Percentiles rank a stretch among this genome's conserved stretches.
Conservation (phyloP, 2,888 invertebrate genomes). For the Conops quadrifasciatus region DNA sequence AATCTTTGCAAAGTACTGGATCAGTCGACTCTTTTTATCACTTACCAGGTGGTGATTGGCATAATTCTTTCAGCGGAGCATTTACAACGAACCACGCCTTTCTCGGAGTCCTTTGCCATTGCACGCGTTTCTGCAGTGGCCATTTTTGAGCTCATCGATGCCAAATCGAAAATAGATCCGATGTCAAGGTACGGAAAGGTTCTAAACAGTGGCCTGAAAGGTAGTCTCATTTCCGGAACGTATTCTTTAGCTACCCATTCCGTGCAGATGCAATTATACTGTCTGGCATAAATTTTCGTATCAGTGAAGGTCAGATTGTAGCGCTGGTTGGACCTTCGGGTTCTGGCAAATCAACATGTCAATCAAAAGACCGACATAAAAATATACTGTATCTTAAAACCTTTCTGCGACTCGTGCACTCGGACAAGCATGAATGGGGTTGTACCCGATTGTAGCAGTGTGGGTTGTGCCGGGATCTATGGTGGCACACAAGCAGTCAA, state of each 20-base stretch:
- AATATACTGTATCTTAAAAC: constrained; percentile 46
- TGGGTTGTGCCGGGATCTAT: constrained; percentile 72
- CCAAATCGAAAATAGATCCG: constrained; percentile 76
- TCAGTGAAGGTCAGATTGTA: constrained; percentile 73
- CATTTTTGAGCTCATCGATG: constrained; percentile 79
- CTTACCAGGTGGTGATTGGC: constrained; percentile 71
- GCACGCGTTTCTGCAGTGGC: constrained; percentile 78
- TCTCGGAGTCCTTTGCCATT: constrained; percentile 75
- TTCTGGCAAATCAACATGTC: constrained; percentile 84
- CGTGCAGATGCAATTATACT: constrained; percentile 75
- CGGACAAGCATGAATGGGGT: constrained; percentile 72
- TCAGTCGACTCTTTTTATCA: background rate
- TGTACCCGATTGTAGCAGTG: constrained; percentile 71
- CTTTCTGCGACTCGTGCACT: constrained; percentile 69
- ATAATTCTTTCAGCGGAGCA: constrained; percentile 79
- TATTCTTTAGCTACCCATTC: constrained; percentile 79
- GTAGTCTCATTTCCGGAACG: constrained; percentile 73
- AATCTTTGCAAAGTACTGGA: background rate
- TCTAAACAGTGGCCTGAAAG: constrained; percentile 66
- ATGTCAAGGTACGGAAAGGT: constrained; percentile 74
- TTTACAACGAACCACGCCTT: constrained; percentile 76
- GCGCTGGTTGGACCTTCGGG: constrained; percentile 78
- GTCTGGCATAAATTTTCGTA: constrained; percentile 71
- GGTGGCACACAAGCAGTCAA: constrained; percentile 79
- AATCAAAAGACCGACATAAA: constrained; percentile 18